These are phyloP conservation scores for Kryptolebias ocellatus DNA, from an alignment of 2,797 vertebrate genomes.

Conservation along the genomic window DNA sequence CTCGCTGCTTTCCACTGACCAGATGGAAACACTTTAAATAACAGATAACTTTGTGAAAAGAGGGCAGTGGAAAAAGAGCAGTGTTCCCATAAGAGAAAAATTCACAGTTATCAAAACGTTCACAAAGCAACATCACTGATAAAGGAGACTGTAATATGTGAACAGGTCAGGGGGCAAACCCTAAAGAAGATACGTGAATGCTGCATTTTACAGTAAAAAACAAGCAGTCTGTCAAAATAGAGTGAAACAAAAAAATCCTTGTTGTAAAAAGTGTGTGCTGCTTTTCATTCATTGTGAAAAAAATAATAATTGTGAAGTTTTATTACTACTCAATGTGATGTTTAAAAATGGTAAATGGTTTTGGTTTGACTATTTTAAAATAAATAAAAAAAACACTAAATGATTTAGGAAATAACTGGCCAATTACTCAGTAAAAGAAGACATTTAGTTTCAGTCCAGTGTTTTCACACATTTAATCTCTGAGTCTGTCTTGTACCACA, in stretches of 20 bases:
- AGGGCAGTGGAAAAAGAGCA: neutral
- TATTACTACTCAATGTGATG: too few species aligned
- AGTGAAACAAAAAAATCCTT: too few species aligned
- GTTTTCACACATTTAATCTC: neutral
- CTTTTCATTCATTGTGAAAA: too few species aligned
- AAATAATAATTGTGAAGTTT: too few species aligned
- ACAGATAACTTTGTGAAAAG: neutral
- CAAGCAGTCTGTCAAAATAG: neutral
- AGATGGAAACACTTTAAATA: neutral
- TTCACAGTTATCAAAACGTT: neutral
- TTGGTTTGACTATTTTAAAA: too few species aligned
- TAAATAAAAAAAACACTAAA: neutral
- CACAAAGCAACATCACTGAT: neutral
- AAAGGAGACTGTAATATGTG: neutral
- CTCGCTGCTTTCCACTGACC: slow-evolving; percentile 7
- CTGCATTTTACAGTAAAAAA: neutral
- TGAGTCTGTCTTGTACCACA: neutral
- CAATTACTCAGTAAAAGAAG: neutral
- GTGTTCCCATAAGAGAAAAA: neutral
- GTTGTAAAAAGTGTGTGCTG: too few species aligned
- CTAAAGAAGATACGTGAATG: too few species aligned
- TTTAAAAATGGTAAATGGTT: too few species aligned
- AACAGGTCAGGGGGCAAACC: neutral
- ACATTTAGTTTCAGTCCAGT: neutral
- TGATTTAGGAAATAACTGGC: neutral